These are phyloP conservation scores for Onchidella celtica DNA, from an alignment of 2,888 invertebrate species.

Conservation along the genomic window DNA sequence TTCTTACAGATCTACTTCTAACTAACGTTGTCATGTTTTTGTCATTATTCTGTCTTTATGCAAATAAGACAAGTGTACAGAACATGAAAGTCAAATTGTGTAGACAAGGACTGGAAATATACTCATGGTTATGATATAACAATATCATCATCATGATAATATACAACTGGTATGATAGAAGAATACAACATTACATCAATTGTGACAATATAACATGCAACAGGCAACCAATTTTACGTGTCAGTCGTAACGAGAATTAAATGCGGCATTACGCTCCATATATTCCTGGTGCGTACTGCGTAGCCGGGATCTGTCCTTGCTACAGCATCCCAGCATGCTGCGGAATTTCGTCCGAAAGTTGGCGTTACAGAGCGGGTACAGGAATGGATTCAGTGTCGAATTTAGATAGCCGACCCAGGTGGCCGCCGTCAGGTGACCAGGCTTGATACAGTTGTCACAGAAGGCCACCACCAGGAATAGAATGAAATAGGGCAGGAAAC, in stretches of 20 bases:
- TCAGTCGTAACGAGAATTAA: constrained; percentile 42
- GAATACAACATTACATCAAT: too few relatives aligned
- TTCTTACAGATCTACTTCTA: too few relatives aligned
- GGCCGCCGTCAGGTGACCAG: constrained; percentile 80
- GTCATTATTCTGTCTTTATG: too few relatives aligned
- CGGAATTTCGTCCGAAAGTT: constrained; percentile 81
- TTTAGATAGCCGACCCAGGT: constrained; percentile 83
- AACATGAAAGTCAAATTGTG: neutral
- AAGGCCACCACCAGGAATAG: constrained; percentile 83
- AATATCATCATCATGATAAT: too few relatives aligned
- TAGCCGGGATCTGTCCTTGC: neutral
- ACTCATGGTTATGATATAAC: too few relatives aligned
- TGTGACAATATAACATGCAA: too few relatives aligned
- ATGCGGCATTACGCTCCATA: constrained; percentile 17
- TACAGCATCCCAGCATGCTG: constrained; percentile 66
- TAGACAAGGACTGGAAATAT: neutral
- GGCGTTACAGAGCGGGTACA: constrained; percentile 82
- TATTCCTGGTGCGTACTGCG: constrained; percentile 8
- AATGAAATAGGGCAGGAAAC: constrained; percentile 84
- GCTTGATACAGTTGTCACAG: constrained; percentile 81
- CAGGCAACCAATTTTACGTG: too few relatives aligned
- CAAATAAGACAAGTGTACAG: too few relatives aligned
- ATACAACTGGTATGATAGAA: too few relatives aligned
- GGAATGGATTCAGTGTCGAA: constrained; percentile 82
- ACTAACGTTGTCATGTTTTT: too few relatives aligned